Conservation (phyloP, 2,113 vertebrate species). For the Malurus cyaneus region DNA sequence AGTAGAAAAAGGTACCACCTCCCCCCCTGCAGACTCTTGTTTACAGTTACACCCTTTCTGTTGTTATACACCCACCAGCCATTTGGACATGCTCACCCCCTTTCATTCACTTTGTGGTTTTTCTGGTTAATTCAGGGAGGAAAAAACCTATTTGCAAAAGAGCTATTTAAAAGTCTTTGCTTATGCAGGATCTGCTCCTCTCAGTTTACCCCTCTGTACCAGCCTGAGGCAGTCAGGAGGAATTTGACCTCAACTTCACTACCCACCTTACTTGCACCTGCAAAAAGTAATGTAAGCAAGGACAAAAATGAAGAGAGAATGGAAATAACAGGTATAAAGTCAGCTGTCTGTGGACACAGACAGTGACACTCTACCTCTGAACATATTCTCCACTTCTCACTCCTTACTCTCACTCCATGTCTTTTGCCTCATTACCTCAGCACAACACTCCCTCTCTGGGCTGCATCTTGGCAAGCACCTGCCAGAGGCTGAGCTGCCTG, state of each 20-base stretch:
- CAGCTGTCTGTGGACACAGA: neutral
- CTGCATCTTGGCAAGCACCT: neutral
- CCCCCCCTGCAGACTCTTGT: neutral
- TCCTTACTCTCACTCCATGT: neutral
- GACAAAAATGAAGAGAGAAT: neutral
- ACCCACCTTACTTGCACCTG: neutral
- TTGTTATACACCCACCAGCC: neutral
- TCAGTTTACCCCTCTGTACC: neutral
- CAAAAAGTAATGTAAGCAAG: neutral
- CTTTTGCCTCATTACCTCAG: neutral
- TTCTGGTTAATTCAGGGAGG: neutral
- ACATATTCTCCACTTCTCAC: neutral
- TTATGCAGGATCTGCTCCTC: neutral
- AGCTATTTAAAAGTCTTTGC: neutral
- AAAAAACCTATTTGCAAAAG: neutral
- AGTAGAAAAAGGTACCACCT: neutral
- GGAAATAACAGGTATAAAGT: neutral
- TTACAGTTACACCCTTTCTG: neutral
- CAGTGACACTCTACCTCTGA: neutral
- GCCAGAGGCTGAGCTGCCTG: neutral
- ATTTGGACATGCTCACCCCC: neutral
- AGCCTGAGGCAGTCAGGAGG: neutral
- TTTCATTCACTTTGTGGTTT: neutral
- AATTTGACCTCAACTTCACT: neutral
- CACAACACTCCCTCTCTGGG: neutral